A percentile compares a stretch with the other conserved stretches of the same genome.
Conservation (phyloP, 2,113 vertebrate species). For the Rhinopomastus cyanomelas region DNA sequence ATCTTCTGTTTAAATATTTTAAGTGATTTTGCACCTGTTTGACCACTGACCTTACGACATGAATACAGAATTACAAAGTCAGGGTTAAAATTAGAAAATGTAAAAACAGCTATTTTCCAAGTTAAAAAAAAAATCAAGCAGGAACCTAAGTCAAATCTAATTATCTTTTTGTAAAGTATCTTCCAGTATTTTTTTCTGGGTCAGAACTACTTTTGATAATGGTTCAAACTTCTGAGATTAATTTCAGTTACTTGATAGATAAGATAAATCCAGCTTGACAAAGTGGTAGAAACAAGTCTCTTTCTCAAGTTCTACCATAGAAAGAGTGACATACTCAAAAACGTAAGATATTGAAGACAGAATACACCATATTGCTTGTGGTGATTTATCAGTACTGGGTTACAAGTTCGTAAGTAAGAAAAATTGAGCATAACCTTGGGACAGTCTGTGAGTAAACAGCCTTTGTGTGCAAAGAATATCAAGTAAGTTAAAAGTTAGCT, state of each 20-base stretch:
- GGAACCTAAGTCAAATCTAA: background rate
- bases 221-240: background rate
- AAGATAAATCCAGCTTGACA: background rate
- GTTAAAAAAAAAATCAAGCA: background rate
- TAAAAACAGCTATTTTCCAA: background rate
- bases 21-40: background rate
- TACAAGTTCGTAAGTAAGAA: background rate
- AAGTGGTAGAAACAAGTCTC: background rate
- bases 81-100: background rate
- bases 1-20: background rate
- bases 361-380: background rate
- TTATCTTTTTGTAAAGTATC: background rate
- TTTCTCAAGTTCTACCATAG: background rate
- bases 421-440: background rate
- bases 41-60: background rate
- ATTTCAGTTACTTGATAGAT: background rate
- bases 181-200: background rate
- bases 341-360: background rate
- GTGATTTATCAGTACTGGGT: background rate
- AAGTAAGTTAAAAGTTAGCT: background rate
- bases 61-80: background rate
- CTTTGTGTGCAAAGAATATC: background rate
- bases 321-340: background rate
- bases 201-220: background rate
- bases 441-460: background rate